Percentiles rank a stretch among this genome's conserved stretches.
These are phyloP conservation scores for Drosophila affinis DNA, from an alignment of 2,888 invertebrate species.

Conservation along the genomic window DNA sequence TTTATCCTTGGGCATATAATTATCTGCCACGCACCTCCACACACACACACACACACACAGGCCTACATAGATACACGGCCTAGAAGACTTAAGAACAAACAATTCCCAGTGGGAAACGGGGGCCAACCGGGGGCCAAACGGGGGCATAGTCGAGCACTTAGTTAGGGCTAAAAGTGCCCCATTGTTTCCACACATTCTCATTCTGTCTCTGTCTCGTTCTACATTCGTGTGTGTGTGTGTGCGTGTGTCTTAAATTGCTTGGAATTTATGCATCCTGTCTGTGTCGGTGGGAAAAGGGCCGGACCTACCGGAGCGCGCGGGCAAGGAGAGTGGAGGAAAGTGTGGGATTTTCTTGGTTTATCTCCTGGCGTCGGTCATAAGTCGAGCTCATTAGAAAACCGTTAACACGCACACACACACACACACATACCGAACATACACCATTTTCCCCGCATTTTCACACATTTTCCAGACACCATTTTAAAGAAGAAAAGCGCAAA, in stretches of 20 bases:
- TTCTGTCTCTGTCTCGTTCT: constrained; percentile 5
- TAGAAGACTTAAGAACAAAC: constrained; percentile 25
- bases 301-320: background rate
- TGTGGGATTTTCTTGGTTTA: constrained; percentile 27
- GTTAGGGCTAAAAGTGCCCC: constrained; percentile 41
- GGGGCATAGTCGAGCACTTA: constrained; percentile 34
- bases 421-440: background rate
- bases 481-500: background rate
- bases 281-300: constrained; percentile 17
- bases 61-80: constrained; percentile 15
- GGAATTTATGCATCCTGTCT: constrained; percentile 51
- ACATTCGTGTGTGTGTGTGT: constrained; percentile 40
- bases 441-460: background rate
- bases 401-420: constrained; percentile 8
- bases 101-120: constrained; percentile 29
- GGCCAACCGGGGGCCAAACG: background rate
- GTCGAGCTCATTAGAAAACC: constrained; percentile 44
- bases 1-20: constrained; percentile 41
- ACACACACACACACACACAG: constrained; percentile 31
- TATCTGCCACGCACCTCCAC: constrained; percentile 39
- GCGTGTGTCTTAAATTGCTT: constrained; percentile 59
- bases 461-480: background rate
- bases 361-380: constrained; percentile 32
- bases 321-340: background rate
- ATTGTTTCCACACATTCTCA: background rate